phyloP scores from a whole-genome alignment of 2,113 vertebrate species.

The Bos javanicus region DNA sequence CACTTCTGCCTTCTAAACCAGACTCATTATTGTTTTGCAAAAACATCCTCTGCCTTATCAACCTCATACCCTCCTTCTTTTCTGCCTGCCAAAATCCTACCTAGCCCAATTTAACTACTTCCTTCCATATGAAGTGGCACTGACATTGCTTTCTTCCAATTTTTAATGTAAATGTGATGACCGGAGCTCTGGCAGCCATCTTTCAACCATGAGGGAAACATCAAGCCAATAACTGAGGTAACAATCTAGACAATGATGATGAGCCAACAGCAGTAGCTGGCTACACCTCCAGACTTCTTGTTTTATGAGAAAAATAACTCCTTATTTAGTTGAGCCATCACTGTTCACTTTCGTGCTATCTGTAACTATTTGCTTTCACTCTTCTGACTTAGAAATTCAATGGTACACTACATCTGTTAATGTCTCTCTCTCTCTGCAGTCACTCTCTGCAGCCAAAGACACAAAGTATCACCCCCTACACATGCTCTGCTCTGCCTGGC shows the following conservation, averaged over 20 bases:
- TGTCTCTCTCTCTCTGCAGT: neutral
- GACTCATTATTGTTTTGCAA: neutral
- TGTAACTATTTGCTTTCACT: neutral
- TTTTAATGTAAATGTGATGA: neutral
- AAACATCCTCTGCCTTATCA: neutral
- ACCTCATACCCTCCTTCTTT: neutral
- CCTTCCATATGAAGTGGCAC: neutral
- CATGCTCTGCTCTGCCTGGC: neutral
- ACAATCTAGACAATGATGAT: neutral
- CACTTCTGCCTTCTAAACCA: neutral
- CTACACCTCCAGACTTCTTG: neutral
- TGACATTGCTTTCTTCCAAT: neutral
- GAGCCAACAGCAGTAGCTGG: neutral
- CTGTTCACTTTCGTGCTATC: neutral
- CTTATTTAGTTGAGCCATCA: neutral
- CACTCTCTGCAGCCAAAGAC: neutral
- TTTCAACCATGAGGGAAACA: neutral
- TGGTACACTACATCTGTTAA: neutral
- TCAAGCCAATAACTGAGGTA: neutral
- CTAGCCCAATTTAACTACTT: neutral
- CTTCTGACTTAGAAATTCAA: neutral
- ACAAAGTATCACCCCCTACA: neutral
- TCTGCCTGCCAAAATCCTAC: neutral
- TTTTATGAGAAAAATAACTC: neutral
- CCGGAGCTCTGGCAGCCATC: neutral